Conservation (phyloP, 2,797 vertebrate species). For the Neoniphon sammara region DNA sequence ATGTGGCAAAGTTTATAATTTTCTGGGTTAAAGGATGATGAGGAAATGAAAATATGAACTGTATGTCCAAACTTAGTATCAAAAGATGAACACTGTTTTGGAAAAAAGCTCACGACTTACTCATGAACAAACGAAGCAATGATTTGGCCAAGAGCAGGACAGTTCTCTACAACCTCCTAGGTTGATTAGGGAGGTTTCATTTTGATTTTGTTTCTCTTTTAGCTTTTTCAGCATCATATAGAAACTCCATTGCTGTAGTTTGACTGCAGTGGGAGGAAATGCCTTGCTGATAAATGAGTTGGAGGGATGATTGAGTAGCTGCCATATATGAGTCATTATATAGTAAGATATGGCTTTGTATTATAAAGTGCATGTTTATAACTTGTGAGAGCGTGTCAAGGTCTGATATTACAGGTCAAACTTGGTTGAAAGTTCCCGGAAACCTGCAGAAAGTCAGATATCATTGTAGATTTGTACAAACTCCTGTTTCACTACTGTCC, state of each 20-base stretch:
- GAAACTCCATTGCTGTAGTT: neutral
- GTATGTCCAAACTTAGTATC: conserved; percentile 53
- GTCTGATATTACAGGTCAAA: conserved; percentile 5
- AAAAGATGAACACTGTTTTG: neutral
- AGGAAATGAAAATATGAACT: conserved; percentile 19
- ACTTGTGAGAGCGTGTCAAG: neutral
- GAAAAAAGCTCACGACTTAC: neutral
- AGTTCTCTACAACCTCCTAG: neutral
- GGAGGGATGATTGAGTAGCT: neutral
- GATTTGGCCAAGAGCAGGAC: neutral
- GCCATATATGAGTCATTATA: conserved; percentile 1
- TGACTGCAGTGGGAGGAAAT: neutral
- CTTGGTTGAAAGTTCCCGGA: neutral
- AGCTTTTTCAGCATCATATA: neutral
- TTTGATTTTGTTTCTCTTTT: neutral
- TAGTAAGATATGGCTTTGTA: neutral
- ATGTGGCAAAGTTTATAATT: conserved; percentile 4
- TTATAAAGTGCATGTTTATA: neutral
- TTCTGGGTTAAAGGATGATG: neutral
- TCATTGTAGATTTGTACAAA: neutral
- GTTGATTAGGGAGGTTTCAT: conserved; percentile 10
- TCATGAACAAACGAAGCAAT: conserved; percentile 8
- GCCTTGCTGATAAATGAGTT: neutral
- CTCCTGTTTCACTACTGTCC: neutral
- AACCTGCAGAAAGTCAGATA: neutral